phyloP scores from a whole-genome alignment of 1,140 invertebrate species.

The Tribolium castaneum region DNA sequence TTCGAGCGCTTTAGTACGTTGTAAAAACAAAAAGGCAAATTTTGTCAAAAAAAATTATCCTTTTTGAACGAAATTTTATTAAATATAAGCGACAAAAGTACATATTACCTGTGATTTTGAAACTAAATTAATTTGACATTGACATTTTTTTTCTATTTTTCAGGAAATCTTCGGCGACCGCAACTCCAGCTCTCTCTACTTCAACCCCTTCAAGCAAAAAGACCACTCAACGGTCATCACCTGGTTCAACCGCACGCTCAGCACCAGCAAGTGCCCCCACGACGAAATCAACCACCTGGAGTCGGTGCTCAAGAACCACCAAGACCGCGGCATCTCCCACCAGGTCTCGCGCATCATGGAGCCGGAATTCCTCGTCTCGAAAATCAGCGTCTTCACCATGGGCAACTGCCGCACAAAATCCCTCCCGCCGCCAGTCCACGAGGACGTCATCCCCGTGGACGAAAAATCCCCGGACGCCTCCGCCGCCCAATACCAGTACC shows the following conservation, averaged over 20 bases:
- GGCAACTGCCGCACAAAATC: conserved; percentile 75
- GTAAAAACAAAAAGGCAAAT: no score
- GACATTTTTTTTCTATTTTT: conserved; percentile 27
- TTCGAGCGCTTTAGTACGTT: no score
- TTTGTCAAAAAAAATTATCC: no score
- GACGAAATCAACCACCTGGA: conserved; percentile 78
- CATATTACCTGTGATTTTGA: no score
- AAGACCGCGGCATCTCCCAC: conserved; percentile 65
- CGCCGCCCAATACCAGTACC: conserved; percentile 77
- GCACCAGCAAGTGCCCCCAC: conserved; percentile 78
- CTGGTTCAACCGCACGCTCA: conserved; percentile 82
- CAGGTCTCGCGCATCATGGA: conserved; percentile 79
- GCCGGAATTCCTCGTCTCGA: conserved; percentile 81
- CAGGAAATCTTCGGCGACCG: conserved; percentile 80
- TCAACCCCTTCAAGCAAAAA: conserved; percentile 69
- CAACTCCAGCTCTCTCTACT: conserved; percentile 77
- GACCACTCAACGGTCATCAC: conserved; percentile 74
- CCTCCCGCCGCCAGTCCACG: conserved; percentile 40
- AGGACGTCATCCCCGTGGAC: conserved; percentile 49
- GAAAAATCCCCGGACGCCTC: conserved; percentile 42
- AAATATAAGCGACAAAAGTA: no score
- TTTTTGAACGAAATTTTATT: no score
- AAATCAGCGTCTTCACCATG: conserved; percentile 76
- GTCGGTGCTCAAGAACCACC: conserved; percentile 75
- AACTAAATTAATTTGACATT: no score